Evolutionary conservation across 2,888 invertebrate species (phyloP), one percentile per base, ranked within the genome.

Genomic region (Andrena fulva): DNA sequence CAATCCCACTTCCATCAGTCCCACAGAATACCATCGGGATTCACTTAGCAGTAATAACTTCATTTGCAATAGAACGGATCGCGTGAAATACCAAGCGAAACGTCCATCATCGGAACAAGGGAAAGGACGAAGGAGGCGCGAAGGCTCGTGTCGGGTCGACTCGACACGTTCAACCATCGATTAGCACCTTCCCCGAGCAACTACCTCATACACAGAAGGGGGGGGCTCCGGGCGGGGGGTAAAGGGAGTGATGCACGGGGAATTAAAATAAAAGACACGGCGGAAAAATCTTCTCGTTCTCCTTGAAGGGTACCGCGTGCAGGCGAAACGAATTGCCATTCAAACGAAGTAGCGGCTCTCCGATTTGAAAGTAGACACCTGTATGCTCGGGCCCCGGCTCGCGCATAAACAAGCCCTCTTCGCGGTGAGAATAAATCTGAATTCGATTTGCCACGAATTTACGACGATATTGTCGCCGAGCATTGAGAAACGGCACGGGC

Each of bases 371-470:
- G 82, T 69, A 75, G 84, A 84, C 84, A 84, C 84, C 84, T 84
- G 84, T 82, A 84, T 77, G 78, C 78, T 52, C 60, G 66, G 35
- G 67, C 31, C n/a, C 59, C 24, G 68, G 60, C 68, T 75, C 66
- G 74, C 68, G 72, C 82, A 82, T 82, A 82, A 84, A 84, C 83
- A 84, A 82, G 82, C 71, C 82, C 56, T 56, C 56, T 60, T 24
- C 64, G 50, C 68, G 68, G 83, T 50, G 74, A 48, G 82, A 82
- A 84, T 84, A 84, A 84, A 84, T 84, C 84, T 84, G 82, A 84
- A 84, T 84, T 84, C 84, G 84, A 84, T 84, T 84, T 84, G 84
- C 84, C 84, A 84, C 82, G 64, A 84, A 84, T 84, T 84, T 84
- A 84, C 84, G 84, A 82, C 71, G 84, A 84, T 84, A 84, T 84